phyloP scores from a whole-genome alignment of 1,140 invertebrate species.

The Schlechtendalia chinensis region DNA sequence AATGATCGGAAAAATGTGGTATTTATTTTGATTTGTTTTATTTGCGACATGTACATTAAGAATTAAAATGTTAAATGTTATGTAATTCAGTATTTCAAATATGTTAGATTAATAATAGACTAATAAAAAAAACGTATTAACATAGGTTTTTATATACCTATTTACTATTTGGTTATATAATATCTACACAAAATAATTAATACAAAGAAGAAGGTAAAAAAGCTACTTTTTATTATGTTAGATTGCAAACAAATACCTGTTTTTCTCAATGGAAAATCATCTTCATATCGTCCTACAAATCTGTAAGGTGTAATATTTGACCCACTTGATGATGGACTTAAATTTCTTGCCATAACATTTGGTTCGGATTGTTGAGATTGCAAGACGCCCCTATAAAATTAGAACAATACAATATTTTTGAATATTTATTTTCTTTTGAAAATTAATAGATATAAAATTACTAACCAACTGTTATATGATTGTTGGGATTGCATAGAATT shows the following conservation, averaged over 20 bases:
- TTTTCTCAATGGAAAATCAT: constrained; percentile 90
- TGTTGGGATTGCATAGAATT: constrained; percentile 66
- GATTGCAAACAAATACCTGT: constrained; percentile 69
- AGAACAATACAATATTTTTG: too few relatives aligned
- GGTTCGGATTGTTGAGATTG: constrained; percentile 52
- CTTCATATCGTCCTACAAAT: constrained; percentile 57
- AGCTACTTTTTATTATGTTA: neutral
- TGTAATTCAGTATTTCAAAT: neutral
- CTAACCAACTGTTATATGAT: constrained; percentile 75
- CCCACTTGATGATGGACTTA: constrained; percentile 50
- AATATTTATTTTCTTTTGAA: too few relatives aligned
- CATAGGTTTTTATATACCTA: neutral
- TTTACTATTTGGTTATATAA: neutral
- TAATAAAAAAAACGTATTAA: neutral
- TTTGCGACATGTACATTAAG: too few relatives aligned
- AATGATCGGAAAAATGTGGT: too few relatives aligned
- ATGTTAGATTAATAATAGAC: neutral
- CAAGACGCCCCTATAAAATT: constrained; percentile 54
- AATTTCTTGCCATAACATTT: constrained; percentile 44
- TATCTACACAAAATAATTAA: constrained; percentile 10
- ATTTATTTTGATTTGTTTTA: too few relatives aligned
- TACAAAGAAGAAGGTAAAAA: neutral
- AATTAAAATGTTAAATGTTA: neutral
- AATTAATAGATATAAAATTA: constrained; percentile 28
- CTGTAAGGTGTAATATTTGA: constrained; percentile 47